Evolutionary conservation across 2,797 vertebrate species (phyloP).

Genomic region (Coracias cyanogaster): DNA sequence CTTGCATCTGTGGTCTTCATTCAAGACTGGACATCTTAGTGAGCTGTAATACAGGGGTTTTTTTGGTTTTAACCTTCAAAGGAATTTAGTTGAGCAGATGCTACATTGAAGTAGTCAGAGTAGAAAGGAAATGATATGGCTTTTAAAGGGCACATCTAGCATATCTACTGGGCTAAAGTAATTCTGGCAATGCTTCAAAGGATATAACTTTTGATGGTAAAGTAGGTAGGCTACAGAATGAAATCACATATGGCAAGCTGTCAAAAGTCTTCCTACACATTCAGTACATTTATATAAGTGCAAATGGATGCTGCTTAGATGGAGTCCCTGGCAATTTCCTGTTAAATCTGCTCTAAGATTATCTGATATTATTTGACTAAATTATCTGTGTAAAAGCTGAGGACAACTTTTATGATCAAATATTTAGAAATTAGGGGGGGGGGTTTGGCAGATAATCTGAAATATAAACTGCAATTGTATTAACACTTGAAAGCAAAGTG

Average conservation of each 20-base stretch:
- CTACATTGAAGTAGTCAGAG: slow-evolving; percentile 83
- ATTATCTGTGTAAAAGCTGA: slow-evolving; percentile 79
- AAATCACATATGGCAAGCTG: slow-evolving; percentile 93
- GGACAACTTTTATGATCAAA: slow-evolving; percentile 83
- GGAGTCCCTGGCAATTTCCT: slow-evolving; percentile 80
- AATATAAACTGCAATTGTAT: slow-evolving; percentile 79
- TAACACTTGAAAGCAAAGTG: slow-evolving; percentile 79
- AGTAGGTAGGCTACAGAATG: slow-evolving; percentile 92
- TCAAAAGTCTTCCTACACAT: slow-evolving; percentile 89
- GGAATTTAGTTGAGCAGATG: slow-evolving; percentile 86
- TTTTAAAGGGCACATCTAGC: slow-evolving; percentile 86
- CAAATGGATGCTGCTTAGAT: slow-evolving; percentile 89
- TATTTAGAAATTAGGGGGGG: slow-evolving; percentile 80
- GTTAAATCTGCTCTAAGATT: slow-evolving; percentile 79
- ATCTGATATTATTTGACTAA: slow-evolving; percentile 84
- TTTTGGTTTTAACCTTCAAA: slow-evolving; percentile 83
- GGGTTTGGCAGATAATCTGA: slow-evolving; percentile 80
- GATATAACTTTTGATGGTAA: slow-evolving; percentile 88
- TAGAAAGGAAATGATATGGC: slow-evolving; percentile 84
- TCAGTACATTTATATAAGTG: slow-evolving; percentile 95
- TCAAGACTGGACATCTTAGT: slow-evolving; percentile 53
- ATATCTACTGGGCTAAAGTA: slow-evolving; percentile 83
- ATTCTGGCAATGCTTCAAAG: slow-evolving; percentile 87
- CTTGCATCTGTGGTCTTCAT: slow-evolving; percentile 53
- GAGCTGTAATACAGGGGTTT: slow-evolving; percentile 19